phyloP scores from a whole-genome alignment of 2,888 invertebrate genomes.

The Cantharis nigra region DNA sequence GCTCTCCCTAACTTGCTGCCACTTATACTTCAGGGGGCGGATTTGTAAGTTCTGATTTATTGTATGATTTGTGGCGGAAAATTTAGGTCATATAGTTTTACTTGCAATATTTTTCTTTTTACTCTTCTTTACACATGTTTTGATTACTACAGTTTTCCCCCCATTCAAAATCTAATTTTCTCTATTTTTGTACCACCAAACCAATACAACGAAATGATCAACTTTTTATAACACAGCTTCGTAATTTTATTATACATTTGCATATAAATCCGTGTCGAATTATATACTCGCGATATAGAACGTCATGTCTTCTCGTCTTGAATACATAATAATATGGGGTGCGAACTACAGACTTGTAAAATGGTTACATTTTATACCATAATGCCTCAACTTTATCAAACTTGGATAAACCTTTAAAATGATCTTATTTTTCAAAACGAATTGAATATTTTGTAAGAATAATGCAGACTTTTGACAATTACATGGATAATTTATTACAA shows the following conservation, averaged over 20 bases:
- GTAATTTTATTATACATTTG: conserved; percentile 7
- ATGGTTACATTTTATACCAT: conserved; percentile 26
- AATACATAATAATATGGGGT: conserved; percentile 28
- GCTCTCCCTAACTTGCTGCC: conserved; percentile 34
- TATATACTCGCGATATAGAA: conserved; percentile 5
- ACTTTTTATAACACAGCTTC: neutral
- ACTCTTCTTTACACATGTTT: neutral
- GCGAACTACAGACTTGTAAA: conserved; percentile 27
- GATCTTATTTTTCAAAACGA: neutral
- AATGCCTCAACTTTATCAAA: conserved; percentile 22
- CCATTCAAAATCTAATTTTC: neutral
- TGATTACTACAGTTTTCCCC: neutral
- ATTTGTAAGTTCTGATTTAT: conserved; percentile 31
- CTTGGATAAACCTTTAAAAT: conserved; percentile 1
- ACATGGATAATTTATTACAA: neutral
- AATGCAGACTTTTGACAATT: neutral
- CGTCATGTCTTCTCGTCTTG: conserved; percentile 17
- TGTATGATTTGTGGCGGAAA: conserved; percentile 25
- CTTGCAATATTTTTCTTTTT: conserved; percentile 15
- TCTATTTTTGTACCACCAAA: neutral
- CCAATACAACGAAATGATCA: no score
- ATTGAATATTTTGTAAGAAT: neutral
- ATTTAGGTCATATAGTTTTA: conserved; percentile 25
- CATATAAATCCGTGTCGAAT: conserved; percentile 22
- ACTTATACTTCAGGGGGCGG: conserved; percentile 31